Evolutionary conservation across 1,140 invertebrate genomes (phyloP), one percentile per base, ranked within the genome.

Genomic region (Polypedilum vanderplanki): DNA sequence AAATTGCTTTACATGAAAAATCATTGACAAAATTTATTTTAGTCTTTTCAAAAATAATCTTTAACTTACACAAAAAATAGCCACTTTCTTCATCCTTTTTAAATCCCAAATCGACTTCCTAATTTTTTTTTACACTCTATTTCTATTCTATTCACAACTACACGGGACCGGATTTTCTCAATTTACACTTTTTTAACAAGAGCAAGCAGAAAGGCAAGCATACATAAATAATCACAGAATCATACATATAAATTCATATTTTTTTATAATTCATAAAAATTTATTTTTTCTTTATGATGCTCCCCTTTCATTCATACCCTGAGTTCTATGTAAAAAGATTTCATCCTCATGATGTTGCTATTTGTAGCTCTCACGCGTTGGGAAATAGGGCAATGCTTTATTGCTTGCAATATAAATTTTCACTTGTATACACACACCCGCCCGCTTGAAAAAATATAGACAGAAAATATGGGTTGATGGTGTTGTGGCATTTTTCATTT

Each of bases 191-290:
- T 33, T 33, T 33, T 33, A n/a, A 33, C 24, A 33, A 33, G n/a
- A n/a, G 24, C 24, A 33, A 5, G 5, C 24, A 33, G 24, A 33
- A 33, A 57, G 10, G n/a, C 46, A 57, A 57, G 15, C 17, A 22
- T 70, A 18, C 65, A 70, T 70, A 70, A 70, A 70, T 70, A 70
- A 70, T 70, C 65, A 22, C 65, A 20, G 65, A 70, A 70, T 70
- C 20, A 70, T 70, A 70, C 9, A 70, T 22, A 33, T 33, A 33
- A 33, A 33, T 33, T 33, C 24, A 33, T 33, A 18, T 70, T 18
- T 18, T 70, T 70, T 70, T 70, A 70, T 70, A 70, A 70, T 70
- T 70, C 65, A 70, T 70, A 70, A 70, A 70, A 70, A 70, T 70
- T 70, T 70, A 70, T 70, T 70, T 70, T 20, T 22, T 20, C 65